Evolutionary conservation across 2,113 vertebrate species (phyloP), one percentile per base, ranked within the genome.

Genomic region (Semnornis frantzii): DNA sequence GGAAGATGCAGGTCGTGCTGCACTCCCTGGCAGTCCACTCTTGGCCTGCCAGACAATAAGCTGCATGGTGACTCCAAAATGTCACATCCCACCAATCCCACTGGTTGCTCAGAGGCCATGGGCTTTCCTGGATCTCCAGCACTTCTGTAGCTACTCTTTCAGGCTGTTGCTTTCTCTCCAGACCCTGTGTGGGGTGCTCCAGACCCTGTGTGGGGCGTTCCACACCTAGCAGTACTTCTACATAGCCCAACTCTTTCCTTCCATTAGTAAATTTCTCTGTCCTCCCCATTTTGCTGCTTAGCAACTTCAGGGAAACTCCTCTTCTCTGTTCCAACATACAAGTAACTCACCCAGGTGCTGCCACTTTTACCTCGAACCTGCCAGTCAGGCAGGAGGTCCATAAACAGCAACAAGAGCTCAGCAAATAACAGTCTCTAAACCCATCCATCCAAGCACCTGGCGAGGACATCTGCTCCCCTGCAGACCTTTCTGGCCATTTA

Each of bases 401-500:
- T 11, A n/a, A 79, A 15, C 16, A 76, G 24, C 46, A 87, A 25
- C 25, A 55, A 70, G 30, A 30, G 39, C 55, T 66, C 66, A 46
- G 25, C 52, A 46, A 34, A 18, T 7, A 66, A 74, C 11, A 23
- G 0, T 3, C 60, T 68, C 84, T 42, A 30, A 82, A 72, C 24
- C 17, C 33, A 23, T 21, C 66, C 0, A 0, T 24, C 63, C 13
- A 55, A 28, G 37, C 2, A 5, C 42, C 18, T 31, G 30, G 5
- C 5, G 16, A 73, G 46, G 65, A 68, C 17, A 33, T 30, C 70
- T 55, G 70, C 34, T 60, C 70, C 24, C 25, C 46, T 59, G 34
- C 63, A 77, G 78, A 4, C 24, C 33, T 60, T 60, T 23, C 68
- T 68, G 34, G 52, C 42, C 21, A 1, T 52, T 73, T 70, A 23